Base-by-base conservation (phyloP, 2,888 invertebrate genomes). In the Mesochorus sp. region DNA sequence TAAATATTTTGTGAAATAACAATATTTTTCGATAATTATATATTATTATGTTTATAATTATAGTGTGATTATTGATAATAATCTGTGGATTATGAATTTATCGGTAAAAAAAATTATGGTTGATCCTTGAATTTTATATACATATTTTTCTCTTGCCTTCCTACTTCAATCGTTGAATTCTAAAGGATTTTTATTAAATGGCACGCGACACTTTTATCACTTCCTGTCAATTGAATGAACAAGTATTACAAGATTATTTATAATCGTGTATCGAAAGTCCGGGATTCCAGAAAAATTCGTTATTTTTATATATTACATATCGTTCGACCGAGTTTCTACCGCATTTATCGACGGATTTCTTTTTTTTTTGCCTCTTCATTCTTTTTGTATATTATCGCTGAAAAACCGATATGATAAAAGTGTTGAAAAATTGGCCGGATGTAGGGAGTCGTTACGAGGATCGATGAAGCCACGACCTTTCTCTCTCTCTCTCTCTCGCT, bases 351-450 rank as follows among this genome's bases (percentile, higher is more conserved):
- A 12, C 24, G 17, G 3, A 47, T 37, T 24, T 21, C 17, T 66
- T 47, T 47, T 19, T 21, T 31, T n/a, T 31, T 31, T 57, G 8
- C 10, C 49, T 24, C 31, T 1, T 5, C 3, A 24, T 57, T 34
- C 42, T 44, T 26, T 49, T n/a, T n/a, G n/a, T 19, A 28, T 31
- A 51, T 37, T 39, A 49, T 51, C 19, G 24, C 28, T 61, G 37
- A 26, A 51, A 49, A 73, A 62, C 1, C 42, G 61, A 57, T 49
- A 51, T 62, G 73, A 78, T 66, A 70, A 74, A 61, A 66, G 10
- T 8, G n/a, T 39, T 64, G 59, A 70, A 77, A 78, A 74, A 74
- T 74, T 28, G 78, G 6, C 78, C 74, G 70, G 70, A 74, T 66
- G 64, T 70, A 26, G n/a, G 47, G 12, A 26, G 57, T 66, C 70